phyloP scores from a whole-genome alignment of 2,888 invertebrate species.

The Eristalinus aeneus region DNA sequence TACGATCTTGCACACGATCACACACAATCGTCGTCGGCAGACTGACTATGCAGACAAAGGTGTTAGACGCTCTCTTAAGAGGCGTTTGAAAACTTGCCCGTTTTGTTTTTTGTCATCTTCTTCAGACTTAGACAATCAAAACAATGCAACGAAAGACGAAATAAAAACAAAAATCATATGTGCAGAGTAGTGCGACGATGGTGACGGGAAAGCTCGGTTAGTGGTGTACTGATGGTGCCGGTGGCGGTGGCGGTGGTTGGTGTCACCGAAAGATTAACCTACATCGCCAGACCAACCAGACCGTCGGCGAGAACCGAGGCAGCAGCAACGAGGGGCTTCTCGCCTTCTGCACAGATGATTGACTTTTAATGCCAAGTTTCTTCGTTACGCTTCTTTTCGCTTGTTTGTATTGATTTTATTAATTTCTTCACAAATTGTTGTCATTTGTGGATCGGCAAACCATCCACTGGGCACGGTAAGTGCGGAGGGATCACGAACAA shows the following conservation, averaged over 20 bases:
- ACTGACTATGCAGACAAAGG: not conserved
- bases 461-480: conserved; percentile 21
- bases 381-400: not conserved
- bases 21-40: not conserved
- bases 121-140: not conserved
- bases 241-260: conserved; percentile 2
- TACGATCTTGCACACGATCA: conserved; percentile 60
- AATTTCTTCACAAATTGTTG: conserved; percentile 59
- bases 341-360: conserved; percentile 63
- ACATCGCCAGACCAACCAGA: conserved; percentile 15
- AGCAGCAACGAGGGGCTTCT: conserved; percentile 49
- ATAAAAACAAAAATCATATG: conserved; percentile 45
- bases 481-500: not conserved
- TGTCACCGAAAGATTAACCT: conserved; percentile 64
- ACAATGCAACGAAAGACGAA: conserved; percentile 20
- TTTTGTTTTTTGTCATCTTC: not conserved
- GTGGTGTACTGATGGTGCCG: not conserved
- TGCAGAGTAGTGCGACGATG: not conserved
- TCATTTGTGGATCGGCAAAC: conserved; percentile 24
- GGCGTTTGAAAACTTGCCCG: not conserved
- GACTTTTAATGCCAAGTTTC: conserved; percentile 66
- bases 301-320: not conserved
- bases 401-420: conserved; percentile 56
- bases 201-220: not conserved
- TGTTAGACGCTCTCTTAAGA: conserved; percentile 11